Evolutionary conservation across 2,797 vertebrate species (phyloP).

Genomic region (Myotis vivesi): DNA sequence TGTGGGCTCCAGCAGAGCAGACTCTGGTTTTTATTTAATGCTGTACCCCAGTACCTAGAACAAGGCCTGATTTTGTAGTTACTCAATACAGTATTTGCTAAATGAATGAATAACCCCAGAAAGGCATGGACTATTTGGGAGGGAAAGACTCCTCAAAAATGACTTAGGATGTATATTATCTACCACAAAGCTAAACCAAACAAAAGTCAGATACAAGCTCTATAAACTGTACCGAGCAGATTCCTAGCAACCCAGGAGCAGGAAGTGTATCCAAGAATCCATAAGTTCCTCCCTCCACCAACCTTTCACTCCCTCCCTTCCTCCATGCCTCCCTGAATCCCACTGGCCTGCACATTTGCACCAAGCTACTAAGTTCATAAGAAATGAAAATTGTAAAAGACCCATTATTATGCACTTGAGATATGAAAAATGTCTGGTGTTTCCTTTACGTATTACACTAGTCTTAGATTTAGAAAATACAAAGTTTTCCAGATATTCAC

Average conservation of each 20-base stretch:
- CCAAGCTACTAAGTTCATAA: not conserved
- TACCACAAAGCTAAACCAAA: not conserved
- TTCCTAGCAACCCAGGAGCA: not conserved
- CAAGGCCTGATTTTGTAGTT: not conserved
- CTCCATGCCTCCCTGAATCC: not conserved
- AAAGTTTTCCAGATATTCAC: not conserved
- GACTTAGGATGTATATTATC: fast-evolving
- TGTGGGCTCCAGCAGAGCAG: not conserved
- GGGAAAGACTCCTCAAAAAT: not conserved
- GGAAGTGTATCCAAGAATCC: not conserved
- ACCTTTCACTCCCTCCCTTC: no score
- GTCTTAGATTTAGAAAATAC: not conserved
- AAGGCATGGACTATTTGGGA: not conserved
- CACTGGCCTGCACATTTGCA: not conserved
- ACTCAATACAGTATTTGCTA: not conserved
- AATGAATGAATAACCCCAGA: not conserved
- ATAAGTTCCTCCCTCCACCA: no score
- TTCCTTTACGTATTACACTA: not conserved
- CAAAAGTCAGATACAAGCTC: fast-evolving
- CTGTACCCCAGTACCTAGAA: not conserved
- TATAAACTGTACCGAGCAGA: not conserved
- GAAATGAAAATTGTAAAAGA: not conserved
- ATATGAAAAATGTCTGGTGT: not conserved
- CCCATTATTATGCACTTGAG: not conserved
- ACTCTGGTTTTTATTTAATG: not conserved